Percentiles rank a stretch among this genome's conserved stretches.
Evolutionary conservation across 2,888 invertebrate species (phyloP).

Genomic region (Scaptomyza flava): DNA sequence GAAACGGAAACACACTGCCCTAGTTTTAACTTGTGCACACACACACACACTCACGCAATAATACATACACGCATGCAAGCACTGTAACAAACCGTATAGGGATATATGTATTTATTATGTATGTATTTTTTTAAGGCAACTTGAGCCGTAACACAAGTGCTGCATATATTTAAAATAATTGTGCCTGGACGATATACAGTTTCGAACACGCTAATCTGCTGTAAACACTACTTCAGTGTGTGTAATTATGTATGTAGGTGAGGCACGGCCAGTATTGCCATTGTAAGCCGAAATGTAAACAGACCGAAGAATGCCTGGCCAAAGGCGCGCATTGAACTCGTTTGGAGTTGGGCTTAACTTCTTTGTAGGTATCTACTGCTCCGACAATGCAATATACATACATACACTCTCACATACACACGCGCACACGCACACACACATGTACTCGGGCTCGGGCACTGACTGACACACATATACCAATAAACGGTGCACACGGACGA

Average conservation of each 20-base stretch:
- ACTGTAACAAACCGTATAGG: conserved; percentile 33
- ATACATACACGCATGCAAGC: conserved; percentile 2
- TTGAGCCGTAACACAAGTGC: conserved; percentile 6
- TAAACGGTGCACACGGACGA: conserved; percentile 41
- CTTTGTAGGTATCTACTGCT: conserved; percentile 72
- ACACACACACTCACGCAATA: conserved; percentile 40
- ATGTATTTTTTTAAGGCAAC: neutral
- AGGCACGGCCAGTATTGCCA: conserved; percentile 39
- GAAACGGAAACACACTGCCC: conserved; percentile 83
- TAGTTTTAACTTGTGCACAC: conserved; percentile 76
- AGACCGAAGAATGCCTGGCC: conserved; percentile 38
- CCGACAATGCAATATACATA: conserved; percentile 20
- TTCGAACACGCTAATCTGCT: conserved; percentile 50
- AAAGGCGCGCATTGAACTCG: conserved; percentile 72
- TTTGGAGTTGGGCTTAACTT: conserved; percentile 55
- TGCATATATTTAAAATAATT: conserved; percentile 39
- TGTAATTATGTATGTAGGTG: neutral
- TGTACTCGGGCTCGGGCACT: conserved; percentile 51
- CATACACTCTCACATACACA: conserved; percentile 27
- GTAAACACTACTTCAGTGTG: conserved; percentile 12
- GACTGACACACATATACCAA: conserved; percentile 78
- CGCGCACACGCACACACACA: conserved; percentile 13
- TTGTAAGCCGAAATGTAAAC: conserved; percentile 62
- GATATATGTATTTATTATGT: neutral
- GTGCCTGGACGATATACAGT: conserved; percentile 28